Base-by-base conservation (phyloP, 2,113 vertebrate genomes). In the Tragelaphus imberbis region DNA sequence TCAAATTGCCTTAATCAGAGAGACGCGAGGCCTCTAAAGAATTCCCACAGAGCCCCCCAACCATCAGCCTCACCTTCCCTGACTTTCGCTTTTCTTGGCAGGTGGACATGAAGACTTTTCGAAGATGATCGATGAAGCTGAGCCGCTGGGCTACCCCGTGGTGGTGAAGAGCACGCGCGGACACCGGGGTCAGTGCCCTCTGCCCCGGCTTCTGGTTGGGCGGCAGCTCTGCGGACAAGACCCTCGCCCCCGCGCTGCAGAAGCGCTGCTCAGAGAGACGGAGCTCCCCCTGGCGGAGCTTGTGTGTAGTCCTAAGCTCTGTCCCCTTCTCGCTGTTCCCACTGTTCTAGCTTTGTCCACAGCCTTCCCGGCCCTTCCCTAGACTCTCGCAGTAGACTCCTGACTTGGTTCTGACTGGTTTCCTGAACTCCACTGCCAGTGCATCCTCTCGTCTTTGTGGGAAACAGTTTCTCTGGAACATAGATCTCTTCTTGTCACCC, bases 161-260 rank as follows among this genome's bases (percentile, higher is more conserved):
- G 99, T 99, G 98, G 99, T 99, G 98, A 99, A 99, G 98, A 99
- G 99, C 71, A 99, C 99, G 36, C 99, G 99, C 49, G 99, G 99
- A 93, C 99, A 99, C 98, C 98, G 99, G 99, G 99, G 99, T 99
- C 97, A 98, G 99, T 98, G 90, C 82, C 85, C 96, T 89, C 81
- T 79, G 87, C 19, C 90, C 16, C 4, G 77, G 44, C 77, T 79
- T 47, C 28, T 2, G 0, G 6, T 10, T 1, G 68, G 55, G 33
- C n/a, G 11, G 47, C 30, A 3, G 33, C 49, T 44, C 53, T 75
- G 33, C 47, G 1, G 36, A n/a, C 55, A 79, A 23, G n/a, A 16
- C 63, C 33, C n/a, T 51, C 13, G 1, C 19, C 21, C 63, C 13
- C 4, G 47, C 2, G 0, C 1, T 0, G 27, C 13, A 1, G 19